phyloP scores from a whole-genome alignment of 1,140 invertebrate species.

The Antheraea mylitta region DNA sequence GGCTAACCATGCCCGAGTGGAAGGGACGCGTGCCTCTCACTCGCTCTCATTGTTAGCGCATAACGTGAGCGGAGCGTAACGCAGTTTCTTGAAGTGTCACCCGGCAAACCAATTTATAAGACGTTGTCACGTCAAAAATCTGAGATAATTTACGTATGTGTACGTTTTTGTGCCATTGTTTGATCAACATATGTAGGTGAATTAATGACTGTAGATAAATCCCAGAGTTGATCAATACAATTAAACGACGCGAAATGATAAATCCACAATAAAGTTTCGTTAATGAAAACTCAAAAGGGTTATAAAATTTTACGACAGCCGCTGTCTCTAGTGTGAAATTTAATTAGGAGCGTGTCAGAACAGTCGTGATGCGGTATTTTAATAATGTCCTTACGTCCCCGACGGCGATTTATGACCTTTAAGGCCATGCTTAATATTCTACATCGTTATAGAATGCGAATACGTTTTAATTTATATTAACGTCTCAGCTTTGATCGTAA shows the following conservation, averaged over 20 bases:
- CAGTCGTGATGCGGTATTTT: slow-evolving; percentile 56
- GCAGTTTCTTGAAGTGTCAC: no score
- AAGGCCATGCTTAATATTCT: slow-evolving; percentile 31
- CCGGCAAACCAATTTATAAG: no score
- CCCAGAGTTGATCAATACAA: background rate
- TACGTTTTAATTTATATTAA: slow-evolving; percentile 41
- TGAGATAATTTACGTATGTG: no score
- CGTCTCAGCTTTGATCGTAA: background rate
- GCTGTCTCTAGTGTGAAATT: slow-evolving; percentile 54
- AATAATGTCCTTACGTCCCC: slow-evolving; percentile 48
- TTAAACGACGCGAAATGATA: slow-evolving; percentile 12
- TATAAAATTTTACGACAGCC: slow-evolving; percentile 57
- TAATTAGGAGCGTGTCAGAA: slow-evolving; percentile 57
- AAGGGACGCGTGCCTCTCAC: no score
- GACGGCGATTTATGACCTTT: slow-evolving; percentile 43
- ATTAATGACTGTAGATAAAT: background rate
- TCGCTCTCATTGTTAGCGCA: no score
- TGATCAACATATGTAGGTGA: no score
- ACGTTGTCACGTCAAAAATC: no score
- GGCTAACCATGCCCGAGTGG: no score
- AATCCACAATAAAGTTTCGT: slow-evolving; percentile 32
- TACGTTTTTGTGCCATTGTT: no score
- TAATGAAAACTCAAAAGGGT: slow-evolving; percentile 52
- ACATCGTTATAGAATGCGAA: slow-evolving; percentile 42
- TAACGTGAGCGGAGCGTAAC: no score